Conservation (phyloP, 1,140 invertebrate genomes). For the Drosophila kurseongensis region DNA sequence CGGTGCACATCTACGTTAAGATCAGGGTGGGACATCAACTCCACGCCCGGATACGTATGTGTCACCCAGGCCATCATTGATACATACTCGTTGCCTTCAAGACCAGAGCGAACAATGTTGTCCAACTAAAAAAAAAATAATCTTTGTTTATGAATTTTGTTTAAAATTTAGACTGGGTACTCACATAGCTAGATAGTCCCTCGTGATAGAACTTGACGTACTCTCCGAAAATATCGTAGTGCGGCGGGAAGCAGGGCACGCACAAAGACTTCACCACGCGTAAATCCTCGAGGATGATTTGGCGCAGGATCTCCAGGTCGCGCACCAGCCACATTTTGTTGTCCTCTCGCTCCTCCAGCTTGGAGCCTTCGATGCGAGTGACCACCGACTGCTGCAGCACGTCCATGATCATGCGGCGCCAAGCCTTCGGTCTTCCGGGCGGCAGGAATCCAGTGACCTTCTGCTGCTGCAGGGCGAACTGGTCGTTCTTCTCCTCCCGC, state of each 20-base stretch:
- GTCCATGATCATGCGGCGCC: conserved; percentile 94
- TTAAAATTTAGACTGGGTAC: conserved; percentile 55
- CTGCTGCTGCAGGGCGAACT: conserved; percentile 91
- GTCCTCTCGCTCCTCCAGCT: conserved; percentile 94
- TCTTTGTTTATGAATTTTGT: not conserved
- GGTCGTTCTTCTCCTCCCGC: conserved; percentile 96
- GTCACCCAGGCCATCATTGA: conserved; percentile 96
- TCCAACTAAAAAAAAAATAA: conserved; percentile 88
- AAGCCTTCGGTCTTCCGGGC: conserved; percentile 96
- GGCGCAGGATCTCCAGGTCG: conserved; percentile 91
- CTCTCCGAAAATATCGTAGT: conserved; percentile 95
- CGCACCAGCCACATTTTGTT: conserved; percentile 98
- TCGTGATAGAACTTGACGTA: conserved; percentile 98
- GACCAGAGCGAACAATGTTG: conserved; percentile 93
- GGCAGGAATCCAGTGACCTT: conserved; percentile 95
- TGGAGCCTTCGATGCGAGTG: conserved; percentile 94
- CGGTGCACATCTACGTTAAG: conserved; percentile 90
- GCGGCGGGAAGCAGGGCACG: conserved; percentile 97
- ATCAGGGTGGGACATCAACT: conserved; percentile 95
- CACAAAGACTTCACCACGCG: conserved; percentile 96
- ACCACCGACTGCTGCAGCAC: conserved; percentile 94
- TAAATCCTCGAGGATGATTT: conserved; percentile 95
- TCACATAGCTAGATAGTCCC: conserved; percentile 93
- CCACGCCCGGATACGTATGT: conserved; percentile 93
- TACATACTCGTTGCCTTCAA: conserved; percentile 98